A percentile compares a stretch with the other conserved stretches of the same genome.
Evolutionary conservation across 2,797 vertebrate species (phyloP).

Genomic region (Enteromius anoplus): DNA sequence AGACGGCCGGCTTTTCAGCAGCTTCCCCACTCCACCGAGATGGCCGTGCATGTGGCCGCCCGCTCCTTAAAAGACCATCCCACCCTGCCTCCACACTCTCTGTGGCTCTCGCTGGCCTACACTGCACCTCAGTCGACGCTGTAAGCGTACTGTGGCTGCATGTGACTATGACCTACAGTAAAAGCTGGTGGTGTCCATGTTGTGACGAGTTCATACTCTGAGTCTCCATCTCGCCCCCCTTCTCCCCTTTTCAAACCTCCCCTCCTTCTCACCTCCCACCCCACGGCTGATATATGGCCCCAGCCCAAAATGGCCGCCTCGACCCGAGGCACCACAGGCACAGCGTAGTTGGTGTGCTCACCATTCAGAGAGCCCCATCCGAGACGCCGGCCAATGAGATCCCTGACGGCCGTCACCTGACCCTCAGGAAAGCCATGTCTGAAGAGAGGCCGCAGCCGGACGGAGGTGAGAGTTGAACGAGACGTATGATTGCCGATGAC

Average conservation of each 20-base stretch:
- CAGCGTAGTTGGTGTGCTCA: constrained; percentile 97
- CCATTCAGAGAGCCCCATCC: constrained; percentile 95
- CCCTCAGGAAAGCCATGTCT: constrained; percentile 97
- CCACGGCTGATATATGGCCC: constrained; percentile 71
- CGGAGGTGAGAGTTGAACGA: constrained; percentile 84
- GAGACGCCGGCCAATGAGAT: constrained; percentile 94
- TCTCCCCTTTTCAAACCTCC: constrained; percentile 59
- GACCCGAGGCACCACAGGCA: constrained; percentile 95
- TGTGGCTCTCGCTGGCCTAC: constrained; percentile 69
- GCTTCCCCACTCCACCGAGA: constrained; percentile 62
- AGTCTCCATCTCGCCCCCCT: constrained; percentile 95
- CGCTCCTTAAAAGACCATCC: constrained; percentile 50
- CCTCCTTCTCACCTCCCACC: constrained; percentile 66
- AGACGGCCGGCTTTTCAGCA: constrained; percentile 66
- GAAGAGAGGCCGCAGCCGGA: constrained; percentile 92
- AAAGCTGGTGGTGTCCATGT: constrained; percentile 91
- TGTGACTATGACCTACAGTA: constrained; percentile 82
- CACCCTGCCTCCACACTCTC: constrained; percentile 51
- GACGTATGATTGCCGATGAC: constrained; percentile 71
- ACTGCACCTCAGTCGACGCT: constrained; percentile 75
- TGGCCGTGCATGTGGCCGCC: constrained; percentile 75
- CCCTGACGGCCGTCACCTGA: constrained; percentile 93
- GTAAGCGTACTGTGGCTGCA: constrained; percentile 86
- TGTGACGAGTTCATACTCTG: constrained; percentile 92
- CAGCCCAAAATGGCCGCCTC: constrained; percentile 92